These are phyloP conservation scores for Callaeas wilsoni DNA, from an alignment of 2,113 vertebrate species.

Conservation along the genomic window DNA sequence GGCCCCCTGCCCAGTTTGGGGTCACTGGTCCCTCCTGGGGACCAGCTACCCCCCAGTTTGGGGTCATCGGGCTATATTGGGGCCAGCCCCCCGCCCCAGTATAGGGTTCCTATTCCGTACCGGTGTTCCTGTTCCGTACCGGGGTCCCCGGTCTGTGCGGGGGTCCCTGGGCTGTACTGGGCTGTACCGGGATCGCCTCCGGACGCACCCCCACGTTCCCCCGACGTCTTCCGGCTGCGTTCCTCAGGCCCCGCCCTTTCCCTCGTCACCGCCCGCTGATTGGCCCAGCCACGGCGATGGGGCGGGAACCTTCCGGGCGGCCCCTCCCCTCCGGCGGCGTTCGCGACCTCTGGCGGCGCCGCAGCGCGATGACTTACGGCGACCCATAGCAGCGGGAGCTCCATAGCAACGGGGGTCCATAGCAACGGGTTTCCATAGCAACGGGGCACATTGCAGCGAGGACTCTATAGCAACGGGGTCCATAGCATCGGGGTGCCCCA, in stretches of 20 bases:
- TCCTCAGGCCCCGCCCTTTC: not conserved
- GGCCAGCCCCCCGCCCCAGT: no score
- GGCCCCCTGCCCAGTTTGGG: not conserved
- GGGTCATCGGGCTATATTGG: no score
- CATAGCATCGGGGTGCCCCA: no score
- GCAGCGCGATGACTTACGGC: not conserved
- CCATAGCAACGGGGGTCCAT: not conserved
- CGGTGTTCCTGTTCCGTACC: no score
- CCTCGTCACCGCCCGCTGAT: not conserved
- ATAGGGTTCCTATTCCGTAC: not conserved
- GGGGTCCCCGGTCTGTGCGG: not conserved
- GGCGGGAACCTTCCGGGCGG: fast-evolving
- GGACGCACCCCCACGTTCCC: no score
- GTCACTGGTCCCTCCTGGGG: not conserved
- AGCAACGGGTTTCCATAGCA: not conserved
- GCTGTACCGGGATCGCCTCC: no score
- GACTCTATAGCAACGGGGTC: not conserved
- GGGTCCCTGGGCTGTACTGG: not conserved
- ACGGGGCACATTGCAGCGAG: not conserved
- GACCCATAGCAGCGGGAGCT: not conserved
- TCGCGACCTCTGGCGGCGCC: not conserved
- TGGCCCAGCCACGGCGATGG: fast-evolving
- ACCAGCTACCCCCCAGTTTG: not conserved
- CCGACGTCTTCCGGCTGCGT: not conserved
- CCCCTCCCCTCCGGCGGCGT: not conserved